Evolutionary conservation across 2,797 vertebrate species (phyloP).

Genomic region (Borostomias antarcticus): DNA sequence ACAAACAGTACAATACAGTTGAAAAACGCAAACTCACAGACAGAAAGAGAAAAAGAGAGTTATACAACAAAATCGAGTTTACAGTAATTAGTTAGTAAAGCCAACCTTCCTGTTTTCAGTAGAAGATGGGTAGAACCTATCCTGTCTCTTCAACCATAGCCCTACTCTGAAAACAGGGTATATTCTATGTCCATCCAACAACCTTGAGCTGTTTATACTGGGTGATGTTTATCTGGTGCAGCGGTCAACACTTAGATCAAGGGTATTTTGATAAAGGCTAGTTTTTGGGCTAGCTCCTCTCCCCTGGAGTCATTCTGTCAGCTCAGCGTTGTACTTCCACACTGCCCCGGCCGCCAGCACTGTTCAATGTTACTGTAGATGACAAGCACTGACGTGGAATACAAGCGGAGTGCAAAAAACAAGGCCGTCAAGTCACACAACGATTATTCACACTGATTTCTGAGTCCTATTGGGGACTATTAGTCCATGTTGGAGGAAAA

Average conservation of each 20-base stretch:
- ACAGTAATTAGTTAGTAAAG: constrained; percentile 73
- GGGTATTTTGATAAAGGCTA: constrained; percentile 34
- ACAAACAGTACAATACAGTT: constrained; percentile 8
- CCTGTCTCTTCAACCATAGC: constrained; percentile 38
- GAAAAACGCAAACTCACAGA: constrained; percentile 23
- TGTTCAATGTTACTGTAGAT: constrained; percentile 65
- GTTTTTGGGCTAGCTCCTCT: constrained; percentile 33
- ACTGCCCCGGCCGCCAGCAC: constrained; percentile 39
- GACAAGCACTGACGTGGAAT: constrained; percentile 49
- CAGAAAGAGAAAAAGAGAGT: constrained; percentile 30
- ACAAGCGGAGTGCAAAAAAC: constrained; percentile 1
- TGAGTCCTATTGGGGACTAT: neutral
- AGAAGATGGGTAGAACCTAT: constrained; percentile 35
- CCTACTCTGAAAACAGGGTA: constrained; percentile 53
- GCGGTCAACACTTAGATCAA: constrained; percentile 61
- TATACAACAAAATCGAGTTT: constrained; percentile 58
- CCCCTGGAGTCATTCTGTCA: constrained; percentile 44
- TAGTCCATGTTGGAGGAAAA: neutral
- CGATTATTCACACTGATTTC: no score
- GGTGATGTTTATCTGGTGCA: constrained; percentile 65
- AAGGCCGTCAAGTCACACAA: no score
- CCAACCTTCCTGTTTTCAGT: constrained; percentile 54
- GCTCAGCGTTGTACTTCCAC: constrained; percentile 44
- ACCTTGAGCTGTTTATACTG: constrained; percentile 65
- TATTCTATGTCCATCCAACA: constrained; percentile 63